Evolutionary conservation across 2,113 vertebrate species (phyloP).

Genomic region (Larimichthys polyactis): DNA sequence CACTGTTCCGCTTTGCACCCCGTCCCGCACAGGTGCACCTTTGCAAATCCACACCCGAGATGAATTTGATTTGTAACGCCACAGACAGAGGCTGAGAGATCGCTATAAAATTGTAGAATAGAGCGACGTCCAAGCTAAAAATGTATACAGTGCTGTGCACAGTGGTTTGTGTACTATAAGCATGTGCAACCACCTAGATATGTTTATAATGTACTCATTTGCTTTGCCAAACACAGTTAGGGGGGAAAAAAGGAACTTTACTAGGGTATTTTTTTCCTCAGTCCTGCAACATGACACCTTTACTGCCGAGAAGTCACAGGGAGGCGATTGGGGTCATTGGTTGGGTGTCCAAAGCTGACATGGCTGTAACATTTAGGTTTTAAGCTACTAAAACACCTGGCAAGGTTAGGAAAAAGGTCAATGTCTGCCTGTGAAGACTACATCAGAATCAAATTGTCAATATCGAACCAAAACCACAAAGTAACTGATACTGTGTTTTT

Average conservation of each 20-base stretch:
- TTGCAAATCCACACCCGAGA: constrained; percentile 19
- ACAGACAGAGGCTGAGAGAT: not conserved
- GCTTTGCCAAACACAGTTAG: not conserved
- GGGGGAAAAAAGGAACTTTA: too few species aligned
- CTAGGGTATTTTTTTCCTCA: not conserved
- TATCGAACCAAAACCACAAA: not conserved
- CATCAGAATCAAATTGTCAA: not conserved
- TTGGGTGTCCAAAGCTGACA: not conserved
- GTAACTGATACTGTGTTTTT: not conserved
- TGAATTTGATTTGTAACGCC: constrained; percentile 18
- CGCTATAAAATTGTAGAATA: not conserved
- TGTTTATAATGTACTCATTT: not conserved
- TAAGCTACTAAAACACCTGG: not conserved
- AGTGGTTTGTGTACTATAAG: not conserved
- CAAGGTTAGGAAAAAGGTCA: not conserved
- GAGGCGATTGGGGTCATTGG: not conserved
- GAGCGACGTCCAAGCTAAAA: not conserved
- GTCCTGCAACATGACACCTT: not conserved
- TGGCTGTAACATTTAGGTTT: not conserved
- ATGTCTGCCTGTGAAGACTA: not conserved
- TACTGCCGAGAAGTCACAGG: not conserved
- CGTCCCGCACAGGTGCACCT: constrained; percentile 3
- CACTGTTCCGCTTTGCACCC: constrained; percentile 22
- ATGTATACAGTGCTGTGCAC: not conserved
- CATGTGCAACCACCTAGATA: not conserved